These are phyloP conservation scores for Etia nguti DNA, from an alignment of 2,113 vertebrate genomes.

Conservation along the genomic window DNA sequence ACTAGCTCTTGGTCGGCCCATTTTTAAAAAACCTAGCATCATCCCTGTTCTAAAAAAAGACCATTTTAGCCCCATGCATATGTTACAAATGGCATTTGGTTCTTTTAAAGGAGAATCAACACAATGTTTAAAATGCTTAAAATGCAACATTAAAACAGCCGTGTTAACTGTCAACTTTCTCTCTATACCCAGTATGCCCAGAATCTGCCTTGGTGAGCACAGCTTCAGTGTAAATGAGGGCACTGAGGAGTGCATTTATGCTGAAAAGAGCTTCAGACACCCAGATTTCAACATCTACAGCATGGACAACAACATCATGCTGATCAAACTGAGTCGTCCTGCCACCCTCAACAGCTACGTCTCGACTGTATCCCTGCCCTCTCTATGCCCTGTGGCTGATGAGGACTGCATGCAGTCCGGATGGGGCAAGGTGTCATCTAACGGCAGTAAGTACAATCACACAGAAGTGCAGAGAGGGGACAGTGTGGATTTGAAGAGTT, in stretches of 20 bases:
- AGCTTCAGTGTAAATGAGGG: conserved; percentile 60
- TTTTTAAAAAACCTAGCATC: not conserved
- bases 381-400: not conserved
- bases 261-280: conserved; percentile 49
- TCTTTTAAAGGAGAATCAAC: no score
- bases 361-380: not conserved
- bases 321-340: conserved; percentile 44
- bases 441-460: conserved; percentile 22
- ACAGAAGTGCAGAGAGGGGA: not conserved
- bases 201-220: conserved; percentile 72
- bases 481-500: not conserved
- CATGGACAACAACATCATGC: conserved; percentile 82
- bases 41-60: not conserved
- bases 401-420: not conserved
- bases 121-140: not conserved
- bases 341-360: no score
- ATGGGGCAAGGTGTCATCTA: not conserved
- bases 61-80: not conserved
- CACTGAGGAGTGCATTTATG: conserved; percentile 59
- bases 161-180: not conserved
- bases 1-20: no score
- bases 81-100: no score
- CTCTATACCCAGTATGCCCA: conserved; percentile 32
- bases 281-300: conserved; percentile 50
- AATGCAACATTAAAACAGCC: not conserved